Percentiles rank a stretch among this genome's conserved stretches.
Conservation (phyloP, 2,888 invertebrate genomes). For the Sepioteuthis lessoniana region DNA sequence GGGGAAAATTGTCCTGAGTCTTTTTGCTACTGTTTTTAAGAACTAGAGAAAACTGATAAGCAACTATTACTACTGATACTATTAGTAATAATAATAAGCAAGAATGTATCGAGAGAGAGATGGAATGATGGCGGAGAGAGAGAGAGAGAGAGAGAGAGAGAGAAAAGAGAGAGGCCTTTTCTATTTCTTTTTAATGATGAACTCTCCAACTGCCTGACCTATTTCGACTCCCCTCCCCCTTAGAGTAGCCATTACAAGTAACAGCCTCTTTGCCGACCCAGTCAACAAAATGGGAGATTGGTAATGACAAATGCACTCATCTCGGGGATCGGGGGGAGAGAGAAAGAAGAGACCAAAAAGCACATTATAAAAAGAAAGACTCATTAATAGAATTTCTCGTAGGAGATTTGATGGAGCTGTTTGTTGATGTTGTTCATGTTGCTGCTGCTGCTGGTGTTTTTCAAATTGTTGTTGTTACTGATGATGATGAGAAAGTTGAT, state of each 20-base stretch:
- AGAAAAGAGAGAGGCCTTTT: neutral
- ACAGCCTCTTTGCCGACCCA: neutral
- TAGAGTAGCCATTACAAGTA: neutral
- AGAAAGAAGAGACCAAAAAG: neutral
- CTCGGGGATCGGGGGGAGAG: neutral
- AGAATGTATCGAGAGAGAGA: too few species aligned
- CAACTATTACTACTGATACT: neutral
- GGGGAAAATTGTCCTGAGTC: neutral
- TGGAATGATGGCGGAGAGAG: neutral
- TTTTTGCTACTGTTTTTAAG: neutral
- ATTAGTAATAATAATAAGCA: too few species aligned
- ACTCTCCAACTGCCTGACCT: constrained; percentile 21
- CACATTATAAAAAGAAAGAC: neutral
- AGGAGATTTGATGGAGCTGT: too few species aligned
- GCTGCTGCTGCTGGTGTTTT: too few species aligned
- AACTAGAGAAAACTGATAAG: neutral
- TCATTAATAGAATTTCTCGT: neutral
- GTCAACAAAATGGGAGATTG: neutral
- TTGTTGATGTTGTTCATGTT: too few species aligned
- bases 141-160: neutral
- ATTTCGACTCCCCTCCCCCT: neutral
- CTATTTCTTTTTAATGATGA: constrained; percentile 1
- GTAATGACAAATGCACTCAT: neutral
- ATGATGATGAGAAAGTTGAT: too few species aligned
- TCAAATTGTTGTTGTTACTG: too few species aligned